These are phyloP conservation scores for Rhodeus uyekii DNA, from an alignment of 2,797 vertebrate genomes.

Conservation along the genomic window DNA sequence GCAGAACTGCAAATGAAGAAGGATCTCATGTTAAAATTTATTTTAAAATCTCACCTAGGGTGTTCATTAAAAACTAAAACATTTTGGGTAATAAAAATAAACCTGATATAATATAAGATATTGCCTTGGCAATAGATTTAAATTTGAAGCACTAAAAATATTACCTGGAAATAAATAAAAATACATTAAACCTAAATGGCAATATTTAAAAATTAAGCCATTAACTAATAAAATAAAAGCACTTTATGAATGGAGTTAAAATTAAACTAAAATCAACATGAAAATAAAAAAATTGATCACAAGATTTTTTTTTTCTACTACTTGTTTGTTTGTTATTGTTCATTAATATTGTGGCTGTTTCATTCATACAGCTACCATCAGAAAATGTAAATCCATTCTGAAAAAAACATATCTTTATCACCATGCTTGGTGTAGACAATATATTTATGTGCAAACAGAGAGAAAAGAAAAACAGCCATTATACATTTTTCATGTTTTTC, in stretches of 20 bases:
- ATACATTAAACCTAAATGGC: not conserved
- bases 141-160: not conserved
- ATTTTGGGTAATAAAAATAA: not conserved
- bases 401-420: not conserved
- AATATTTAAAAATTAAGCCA: no score
- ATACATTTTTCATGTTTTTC: no score
- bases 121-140: no score
- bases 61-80: not conserved
- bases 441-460: not conserved
- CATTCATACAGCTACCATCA: not conserved
- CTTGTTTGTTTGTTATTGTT: not conserved
- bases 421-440: no score
- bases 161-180: not conserved
- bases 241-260: not conserved
- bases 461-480: no score
- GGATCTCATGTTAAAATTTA: not conserved
- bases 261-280: no score
- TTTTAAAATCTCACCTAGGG: not conserved
- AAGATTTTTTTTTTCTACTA: not conserved
- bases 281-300: no score
- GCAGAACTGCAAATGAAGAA: slow-evolving; percentile 80
- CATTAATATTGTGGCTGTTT: not conserved
- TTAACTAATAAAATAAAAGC: no score
- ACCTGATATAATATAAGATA: no score
- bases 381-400: not conserved